Evolutionary conservation across 2,888 invertebrate species (phyloP).

Genomic region (Zygaena filipendulae): DNA sequence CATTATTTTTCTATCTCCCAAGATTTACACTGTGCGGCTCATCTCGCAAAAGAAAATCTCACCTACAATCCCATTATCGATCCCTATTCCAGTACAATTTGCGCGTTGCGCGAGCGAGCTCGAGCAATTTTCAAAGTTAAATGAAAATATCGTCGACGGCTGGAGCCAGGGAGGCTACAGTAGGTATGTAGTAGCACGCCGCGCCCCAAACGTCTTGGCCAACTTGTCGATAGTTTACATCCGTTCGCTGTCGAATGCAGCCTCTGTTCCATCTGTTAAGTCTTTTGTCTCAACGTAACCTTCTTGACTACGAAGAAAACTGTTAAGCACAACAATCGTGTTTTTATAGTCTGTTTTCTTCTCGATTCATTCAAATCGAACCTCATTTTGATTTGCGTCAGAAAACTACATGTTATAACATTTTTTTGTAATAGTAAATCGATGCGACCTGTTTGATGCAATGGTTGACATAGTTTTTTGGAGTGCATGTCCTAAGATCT

Average conservation of each 20-base stretch:
- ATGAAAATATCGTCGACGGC: slow-evolving; percentile 57
- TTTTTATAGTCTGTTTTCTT: too few species aligned
- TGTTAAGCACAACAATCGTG: too few species aligned
- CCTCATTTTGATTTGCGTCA: too few species aligned
- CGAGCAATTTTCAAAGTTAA: slow-evolving; percentile 63
- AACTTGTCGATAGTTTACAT: slow-evolving; percentile 30
- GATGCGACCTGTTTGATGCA: too few species aligned
- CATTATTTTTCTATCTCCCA: slow-evolving; percentile 46
- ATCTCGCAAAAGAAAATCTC: slow-evolving; percentile 55
- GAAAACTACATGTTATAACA: too few species aligned
- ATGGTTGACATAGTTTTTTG: too few species aligned
- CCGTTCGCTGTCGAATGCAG: slow-evolving; percentile 23
- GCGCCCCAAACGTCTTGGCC: slow-evolving; percentile 17
- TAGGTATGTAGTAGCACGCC: too few species aligned
- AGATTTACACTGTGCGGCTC: slow-evolving; percentile 52
- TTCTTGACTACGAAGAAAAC: neutral
- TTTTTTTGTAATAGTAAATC: too few species aligned
- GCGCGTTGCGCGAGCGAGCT: slow-evolving; percentile 46
- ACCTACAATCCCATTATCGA: slow-evolving; percentile 64
- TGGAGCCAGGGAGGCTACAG: too few species aligned
- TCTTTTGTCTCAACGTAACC: slow-evolving; percentile 22
- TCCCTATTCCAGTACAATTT: slow-evolving; percentile 63
- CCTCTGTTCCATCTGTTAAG: slow-evolving; percentile 13
- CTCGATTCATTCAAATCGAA: too few species aligned
- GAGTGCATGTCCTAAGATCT: too few species aligned